Base-by-base conservation (phyloP, 2,888 invertebrate genomes). In the Nephrotoma flavescens region DNA sequence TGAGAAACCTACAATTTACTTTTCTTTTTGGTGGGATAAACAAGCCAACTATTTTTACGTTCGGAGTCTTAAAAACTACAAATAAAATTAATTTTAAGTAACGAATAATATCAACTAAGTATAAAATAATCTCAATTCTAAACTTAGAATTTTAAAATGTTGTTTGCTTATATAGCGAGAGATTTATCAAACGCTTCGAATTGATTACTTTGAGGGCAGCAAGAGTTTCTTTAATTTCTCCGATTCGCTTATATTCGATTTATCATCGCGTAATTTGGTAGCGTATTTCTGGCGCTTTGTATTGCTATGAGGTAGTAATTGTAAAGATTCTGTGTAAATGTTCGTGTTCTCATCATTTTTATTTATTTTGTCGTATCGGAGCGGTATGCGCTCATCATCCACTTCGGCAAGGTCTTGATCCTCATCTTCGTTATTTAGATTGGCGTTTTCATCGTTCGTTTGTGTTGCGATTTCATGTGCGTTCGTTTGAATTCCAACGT, bases 401-500 rank as follows among this genome's bases (percentile, higher is more conserved):
- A 89, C 88, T 84, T 88, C 87, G 7, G 89, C 89, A 42, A 89
- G 89, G 5, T 87, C 47, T 42, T 86, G 86, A 44, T 86, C 85
- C 87, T 86, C 44, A 71, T 88, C 86, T 86, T 86, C n/a, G 9
- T 57, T 57, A 12, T 42, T 41, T 31, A 87, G 87, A 6, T 42
- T 87, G 85, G 86, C 85, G 52, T 87, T 88, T 7, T 88, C 87
- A 4, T 90, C 89, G 7, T 91, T 90, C 41, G 92, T 92, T 83
- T 92, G 92, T 15, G 90, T 90, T 15, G 91, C 92, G 85, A 93
- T 92, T 88, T 93, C 93, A 87, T 92, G 92, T 2, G 93, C 92
- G 89, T 93, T 93, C 0, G 93, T 92, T 89, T 93, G 93, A n/a
- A 93, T 93, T 7, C 93, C 93, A 7, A 93, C 93, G 88, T 93